Percentiles rank a stretch among this genome's conserved stretches.
Conservation (phyloP, 2,888 invertebrate genomes). For the Meghimatium bilineatum region DNA sequence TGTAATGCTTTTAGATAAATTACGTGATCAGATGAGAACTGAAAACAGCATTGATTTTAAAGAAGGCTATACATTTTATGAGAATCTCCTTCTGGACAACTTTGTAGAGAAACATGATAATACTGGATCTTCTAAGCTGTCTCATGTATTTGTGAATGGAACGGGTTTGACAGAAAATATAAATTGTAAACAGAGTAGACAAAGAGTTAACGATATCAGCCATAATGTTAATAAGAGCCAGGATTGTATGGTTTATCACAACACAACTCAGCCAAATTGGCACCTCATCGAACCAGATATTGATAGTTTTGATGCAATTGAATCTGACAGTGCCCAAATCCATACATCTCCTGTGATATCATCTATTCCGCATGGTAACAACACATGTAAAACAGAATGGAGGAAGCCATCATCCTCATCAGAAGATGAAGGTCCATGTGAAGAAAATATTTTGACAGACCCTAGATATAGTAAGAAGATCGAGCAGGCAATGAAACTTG, state of each 20-base stretch:
- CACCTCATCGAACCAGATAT: background rate
- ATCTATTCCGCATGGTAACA: background rate
- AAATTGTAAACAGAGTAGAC: background rate
- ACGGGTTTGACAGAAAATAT: background rate
- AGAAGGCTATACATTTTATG: background rate
- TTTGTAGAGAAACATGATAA: constrained; percentile 11
- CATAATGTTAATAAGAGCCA: too few relatives aligned
- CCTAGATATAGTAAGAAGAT: constrained; percentile 81
- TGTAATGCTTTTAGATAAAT: constrained; percentile 23
- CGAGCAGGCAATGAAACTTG: constrained; percentile 93
- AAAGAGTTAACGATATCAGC: background rate
- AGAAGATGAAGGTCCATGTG: constrained; percentile 40
- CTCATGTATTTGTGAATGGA: background rate
- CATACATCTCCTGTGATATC: background rate
- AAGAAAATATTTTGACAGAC: constrained; percentile 53
- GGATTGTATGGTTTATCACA: background rate
- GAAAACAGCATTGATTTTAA: background rate
- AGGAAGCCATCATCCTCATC: background rate
- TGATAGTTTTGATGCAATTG: constrained; percentile 21
- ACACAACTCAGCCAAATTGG: background rate
- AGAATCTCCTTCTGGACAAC: background rate
- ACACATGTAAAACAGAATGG: too few relatives aligned
- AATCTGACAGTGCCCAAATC: background rate
- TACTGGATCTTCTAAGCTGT: background rate
- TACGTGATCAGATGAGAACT: background rate